These are phyloP conservation scores for Phrynocephalus versicolor DNA, from an alignment of 2,113 vertebrate genomes.

Conservation along the genomic window DNA sequence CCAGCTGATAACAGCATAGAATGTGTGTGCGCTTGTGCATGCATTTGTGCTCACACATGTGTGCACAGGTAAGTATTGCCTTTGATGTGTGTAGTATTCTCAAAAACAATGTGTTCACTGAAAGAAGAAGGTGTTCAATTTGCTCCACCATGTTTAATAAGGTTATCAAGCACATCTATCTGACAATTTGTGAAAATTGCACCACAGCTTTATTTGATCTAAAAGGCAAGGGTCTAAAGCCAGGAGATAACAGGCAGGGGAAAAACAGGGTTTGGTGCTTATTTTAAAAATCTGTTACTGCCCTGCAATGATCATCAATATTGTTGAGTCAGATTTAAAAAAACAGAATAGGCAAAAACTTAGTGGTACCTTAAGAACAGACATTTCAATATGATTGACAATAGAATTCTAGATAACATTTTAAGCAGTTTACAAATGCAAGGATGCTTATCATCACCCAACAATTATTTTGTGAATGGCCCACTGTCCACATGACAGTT, in stretches of 20 bases:
- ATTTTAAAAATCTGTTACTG: not conserved
- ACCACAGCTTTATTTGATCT: conserved; percentile 22
- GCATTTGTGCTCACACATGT: no score
- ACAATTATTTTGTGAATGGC: no score
- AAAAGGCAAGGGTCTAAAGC: conserved; percentile 14
- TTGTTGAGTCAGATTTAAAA: no score
- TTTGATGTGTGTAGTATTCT: conserved; percentile 7
- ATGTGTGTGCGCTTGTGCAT: no score
- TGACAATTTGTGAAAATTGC: conserved; percentile 19
- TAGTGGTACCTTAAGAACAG: no score
- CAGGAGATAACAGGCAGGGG: not conserved
- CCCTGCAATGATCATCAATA: no score
- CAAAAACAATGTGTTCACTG: not conserved
- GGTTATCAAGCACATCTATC: conserved; percentile 20
- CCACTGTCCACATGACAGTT: no score
- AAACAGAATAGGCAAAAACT: no score
- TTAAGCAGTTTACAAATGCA: no score
- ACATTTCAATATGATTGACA: no score
- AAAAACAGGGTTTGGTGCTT: conserved; percentile 7
- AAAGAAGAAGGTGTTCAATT: not conserved
- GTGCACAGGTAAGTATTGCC: not conserved
- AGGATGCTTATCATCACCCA: no score
- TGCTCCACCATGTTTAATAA: not conserved
- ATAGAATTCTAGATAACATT: no score
- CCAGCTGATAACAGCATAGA: not conserved